phyloP scores from a whole-genome alignment of 2,113 vertebrate species.

The Serilophus lunatus region DNA sequence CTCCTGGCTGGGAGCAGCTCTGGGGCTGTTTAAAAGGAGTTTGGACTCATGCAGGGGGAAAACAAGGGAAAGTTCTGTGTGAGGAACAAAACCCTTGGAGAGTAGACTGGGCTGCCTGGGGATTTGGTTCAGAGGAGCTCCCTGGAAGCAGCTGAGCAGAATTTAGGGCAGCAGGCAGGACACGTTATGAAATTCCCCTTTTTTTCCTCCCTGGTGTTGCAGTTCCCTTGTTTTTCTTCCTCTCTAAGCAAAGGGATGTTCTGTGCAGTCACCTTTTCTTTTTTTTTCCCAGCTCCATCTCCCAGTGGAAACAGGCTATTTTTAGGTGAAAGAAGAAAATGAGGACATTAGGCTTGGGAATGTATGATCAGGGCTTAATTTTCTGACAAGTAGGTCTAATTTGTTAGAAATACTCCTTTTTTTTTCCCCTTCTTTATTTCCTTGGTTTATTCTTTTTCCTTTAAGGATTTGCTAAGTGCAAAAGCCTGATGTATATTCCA shows the following conservation, averaged over 20 bases:
- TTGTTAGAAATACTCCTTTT: no score
- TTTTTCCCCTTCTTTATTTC: not conserved
- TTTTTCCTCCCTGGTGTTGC: not conserved
- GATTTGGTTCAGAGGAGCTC: not conserved
- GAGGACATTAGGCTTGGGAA: not conserved
- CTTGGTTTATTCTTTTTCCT: not conserved
- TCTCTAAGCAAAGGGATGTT: not conserved
- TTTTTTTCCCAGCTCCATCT: no score
- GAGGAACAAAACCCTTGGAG: not conserved
- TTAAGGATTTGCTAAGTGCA: not conserved
- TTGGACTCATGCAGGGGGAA: not conserved
- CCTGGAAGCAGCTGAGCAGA: not conserved
- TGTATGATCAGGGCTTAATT: not conserved
- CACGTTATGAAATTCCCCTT: not conserved
- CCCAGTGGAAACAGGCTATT: not conserved
- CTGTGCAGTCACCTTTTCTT: not conserved
- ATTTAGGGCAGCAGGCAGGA: not conserved
- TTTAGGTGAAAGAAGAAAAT: not conserved
- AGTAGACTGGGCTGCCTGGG: not conserved
- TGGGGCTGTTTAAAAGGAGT: not conserved
- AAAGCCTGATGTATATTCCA: not conserved
- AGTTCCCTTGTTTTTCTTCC: not conserved
- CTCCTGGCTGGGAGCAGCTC: not conserved
- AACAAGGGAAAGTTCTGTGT: not conserved
- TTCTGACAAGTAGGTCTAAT: not conserved